Conservation (phyloP, 2,797 vertebrate genomes). For the Chromobotia macracanthus region DNA sequence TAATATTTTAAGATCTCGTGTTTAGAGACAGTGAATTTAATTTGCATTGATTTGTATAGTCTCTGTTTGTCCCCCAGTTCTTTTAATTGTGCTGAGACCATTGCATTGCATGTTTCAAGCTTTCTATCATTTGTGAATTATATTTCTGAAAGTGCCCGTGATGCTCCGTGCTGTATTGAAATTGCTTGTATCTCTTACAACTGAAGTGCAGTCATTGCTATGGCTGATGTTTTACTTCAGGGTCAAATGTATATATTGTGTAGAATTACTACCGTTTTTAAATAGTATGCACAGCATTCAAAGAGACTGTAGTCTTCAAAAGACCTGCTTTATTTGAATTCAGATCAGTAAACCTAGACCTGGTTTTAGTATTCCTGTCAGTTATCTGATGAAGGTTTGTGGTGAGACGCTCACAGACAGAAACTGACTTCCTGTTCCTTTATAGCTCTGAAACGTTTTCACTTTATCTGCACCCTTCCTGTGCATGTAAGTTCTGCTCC, state of each 20-base stretch:
- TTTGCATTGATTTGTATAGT: neutral
- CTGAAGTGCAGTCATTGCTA: neutral
- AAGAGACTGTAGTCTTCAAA: neutral
- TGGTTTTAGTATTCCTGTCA: neutral
- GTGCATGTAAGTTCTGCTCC: too few relatives aligned
- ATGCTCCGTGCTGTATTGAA: too few relatives aligned
- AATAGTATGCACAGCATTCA: neutral
- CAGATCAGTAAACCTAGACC: neutral
- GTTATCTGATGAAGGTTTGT: slow-evolving; percentile 43
- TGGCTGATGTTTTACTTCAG: too few relatives aligned
- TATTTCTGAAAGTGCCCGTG: too few relatives aligned
- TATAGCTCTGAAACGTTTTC: slow-evolving; percentile 23
- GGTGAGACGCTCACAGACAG: slow-evolving; percentile 54
- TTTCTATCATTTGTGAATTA: too few relatives aligned
- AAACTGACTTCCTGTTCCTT: slow-evolving; percentile 74
- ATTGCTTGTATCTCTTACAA: too few relatives aligned
- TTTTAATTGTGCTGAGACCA: neutral
- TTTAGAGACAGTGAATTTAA: neutral
- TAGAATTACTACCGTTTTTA: neutral
- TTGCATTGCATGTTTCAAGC: neutral
- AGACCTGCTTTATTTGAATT: neutral
- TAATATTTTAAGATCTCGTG: neutral
- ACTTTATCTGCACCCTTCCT: slow-evolving; percentile 35
- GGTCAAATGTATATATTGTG: neutral
- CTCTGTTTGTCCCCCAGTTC: neutral